phyloP scores from a whole-genome alignment of 2,113 vertebrate species.

The Arizona elegans region DNA sequence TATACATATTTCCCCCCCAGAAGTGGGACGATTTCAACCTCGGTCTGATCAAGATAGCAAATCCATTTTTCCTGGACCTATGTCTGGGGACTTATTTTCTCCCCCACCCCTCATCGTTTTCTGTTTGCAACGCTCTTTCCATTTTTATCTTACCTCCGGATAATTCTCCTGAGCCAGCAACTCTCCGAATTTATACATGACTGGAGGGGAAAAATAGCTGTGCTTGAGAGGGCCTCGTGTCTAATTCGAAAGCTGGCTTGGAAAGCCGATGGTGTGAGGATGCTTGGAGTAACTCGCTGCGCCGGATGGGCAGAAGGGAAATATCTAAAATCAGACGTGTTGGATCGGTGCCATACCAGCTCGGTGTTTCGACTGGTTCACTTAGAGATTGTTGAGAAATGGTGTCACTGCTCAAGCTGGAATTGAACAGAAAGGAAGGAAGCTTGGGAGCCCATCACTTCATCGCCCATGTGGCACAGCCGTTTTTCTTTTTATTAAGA shows the following conservation, averaged over 20 bases:
- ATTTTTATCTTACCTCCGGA: constrained; percentile 16
- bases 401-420: background rate
- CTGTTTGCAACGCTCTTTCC: background rate
- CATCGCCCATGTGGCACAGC: background rate
- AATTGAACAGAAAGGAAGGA: background rate
- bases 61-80: background rate
- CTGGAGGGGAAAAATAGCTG: constrained; percentile 13
- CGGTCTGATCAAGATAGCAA: background rate
- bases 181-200: constrained; percentile 11
- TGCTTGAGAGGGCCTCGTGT: background rate
- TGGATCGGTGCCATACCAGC: background rate
- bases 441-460: too few species aligned
- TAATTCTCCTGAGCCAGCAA: constrained; percentile 23
- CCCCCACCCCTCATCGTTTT: too few species aligned
- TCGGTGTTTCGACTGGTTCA: background rate
- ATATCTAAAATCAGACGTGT: background rate
- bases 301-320: background rate
- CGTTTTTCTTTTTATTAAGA: too few species aligned
- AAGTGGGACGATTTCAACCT: too few species aligned
- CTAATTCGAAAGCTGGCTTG: background rate
- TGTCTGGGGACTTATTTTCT: background rate
- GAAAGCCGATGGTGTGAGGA: constrained; percentile 3
- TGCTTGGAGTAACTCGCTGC: background rate
- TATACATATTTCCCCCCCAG: background rate
- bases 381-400: background rate